Percentiles rank a stretch among this genome's conserved stretches.
Evolutionary conservation across 2,113 vertebrate species (phyloP).

Genomic region (Sterrhoptilus dennistouni): DNA sequence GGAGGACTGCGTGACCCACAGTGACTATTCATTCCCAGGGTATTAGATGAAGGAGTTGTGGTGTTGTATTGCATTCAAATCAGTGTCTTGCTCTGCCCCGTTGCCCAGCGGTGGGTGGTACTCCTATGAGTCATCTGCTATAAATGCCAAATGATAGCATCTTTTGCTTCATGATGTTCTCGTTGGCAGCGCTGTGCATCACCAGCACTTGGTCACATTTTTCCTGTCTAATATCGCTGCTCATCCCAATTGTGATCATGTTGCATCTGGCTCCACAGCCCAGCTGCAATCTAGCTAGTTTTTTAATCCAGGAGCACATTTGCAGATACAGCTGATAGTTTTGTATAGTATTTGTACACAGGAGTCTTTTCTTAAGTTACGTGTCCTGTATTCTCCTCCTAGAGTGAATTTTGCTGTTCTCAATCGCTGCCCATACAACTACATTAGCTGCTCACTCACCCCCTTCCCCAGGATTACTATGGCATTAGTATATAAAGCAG

Average conservation of each 20-base stretch:
- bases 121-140: constrained; percentile 54
- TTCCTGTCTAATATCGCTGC: not conserved
- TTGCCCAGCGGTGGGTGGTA: constrained; percentile 26
- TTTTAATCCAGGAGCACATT: not conserved
- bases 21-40: not conserved
- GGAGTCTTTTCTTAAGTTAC: not conserved
- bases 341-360: not conserved
- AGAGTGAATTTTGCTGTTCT: not conserved
- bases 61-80: constrained; percentile 46
- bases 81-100: constrained; percentile 4
- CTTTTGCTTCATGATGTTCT: constrained; percentile 47
- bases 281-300: not conserved
- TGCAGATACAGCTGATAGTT: not conserved
- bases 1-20: not conserved
- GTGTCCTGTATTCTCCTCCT: not conserved
- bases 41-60: not conserved
- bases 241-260: not conserved
- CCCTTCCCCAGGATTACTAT: not conserved
- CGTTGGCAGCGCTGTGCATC: not conserved
- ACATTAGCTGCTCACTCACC: not conserved
- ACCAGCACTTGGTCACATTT: constrained; percentile 29
- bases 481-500: not conserved
- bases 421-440: not conserved
- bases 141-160: constrained; percentile 62
- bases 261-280: constrained; percentile 1